Base-by-base conservation (phyloP, 2,113 vertebrate species). In the Notothenia coriiceps region DNA sequence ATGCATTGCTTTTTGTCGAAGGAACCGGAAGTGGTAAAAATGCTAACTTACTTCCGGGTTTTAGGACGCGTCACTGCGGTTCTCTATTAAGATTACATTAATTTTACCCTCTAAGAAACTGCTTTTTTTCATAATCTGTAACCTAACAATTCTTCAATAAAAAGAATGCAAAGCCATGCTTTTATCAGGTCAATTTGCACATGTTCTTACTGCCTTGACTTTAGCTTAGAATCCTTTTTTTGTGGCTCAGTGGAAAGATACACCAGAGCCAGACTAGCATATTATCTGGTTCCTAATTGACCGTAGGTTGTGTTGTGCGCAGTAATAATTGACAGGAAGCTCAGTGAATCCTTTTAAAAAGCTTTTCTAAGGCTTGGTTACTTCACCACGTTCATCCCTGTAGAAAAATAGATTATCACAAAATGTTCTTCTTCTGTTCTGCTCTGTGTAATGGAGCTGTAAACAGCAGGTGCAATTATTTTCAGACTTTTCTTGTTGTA, bases 391-490 rank as follows among this genome's bases (percentile, higher is more conserved):
- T 47, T 73, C 17, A 25, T 56, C 55, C 70, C 18, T 9, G 18
- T 8, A 61, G 65, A 75, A 25, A 63, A 82, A 66, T 56, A 10
- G 68, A 71, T 50, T 9, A 83, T 57, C 40, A 22, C 1, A 29
- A 56, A 56, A 6, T 65, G 35, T 17, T 55, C 77, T 47, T 56
- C 14, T 66, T 17, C 61, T 78, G 2, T 52, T 73, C 59, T 44
- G 11, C 10, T 44, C 44, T 7, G 4, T 70, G 49, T 64, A 57
- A 22, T 46, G 17, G 20, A 77, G n/a, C 71, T 70, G 11, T 57
- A 64, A 69, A 69, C 22, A 85, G 77, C 83, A 81, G 74, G 50
- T 84, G 73, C 80, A 83, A 87, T 87, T 88, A 88, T 89, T 85
- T 91, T 50, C 29, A 25, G 17, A 64, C 4, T 59, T 75, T 22